phyloP scores from a whole-genome alignment of 1,140 invertebrate species.

The Diplogasteroides magnus region DNA sequence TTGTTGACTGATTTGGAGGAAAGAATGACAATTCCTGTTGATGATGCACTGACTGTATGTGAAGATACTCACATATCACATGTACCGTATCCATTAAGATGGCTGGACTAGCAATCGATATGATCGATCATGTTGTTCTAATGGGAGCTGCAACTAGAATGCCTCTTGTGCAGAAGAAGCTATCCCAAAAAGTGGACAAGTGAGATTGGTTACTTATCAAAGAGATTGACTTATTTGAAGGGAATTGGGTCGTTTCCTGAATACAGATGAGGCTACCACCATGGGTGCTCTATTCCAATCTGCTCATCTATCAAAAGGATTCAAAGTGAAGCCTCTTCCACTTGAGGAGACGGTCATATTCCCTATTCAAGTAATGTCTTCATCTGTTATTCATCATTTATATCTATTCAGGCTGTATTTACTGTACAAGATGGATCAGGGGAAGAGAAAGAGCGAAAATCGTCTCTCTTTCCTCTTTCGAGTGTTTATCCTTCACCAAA shows the following conservation, averaged over 20 bases:
- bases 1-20: slow-evolving; percentile 78
- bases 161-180: slow-evolving; percentile 79
- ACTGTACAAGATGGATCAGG: neutral
- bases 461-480: slow-evolving; percentile 1
- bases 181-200: slow-evolving; percentile 56
- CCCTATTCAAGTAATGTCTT: slow-evolving; percentile 75
- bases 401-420: neutral
- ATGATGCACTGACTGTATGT: slow-evolving; percentile 70
- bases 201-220: neutral
- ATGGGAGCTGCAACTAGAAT: slow-evolving; percentile 88
- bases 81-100: slow-evolving; percentile 44
- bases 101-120: slow-evolving; percentile 66
- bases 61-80: too few species aligned
- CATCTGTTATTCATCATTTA: slow-evolving; percentile 14
- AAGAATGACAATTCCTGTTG: slow-evolving; percentile 72
- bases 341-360: slow-evolving; percentile 87
- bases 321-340: slow-evolving; percentile 84
- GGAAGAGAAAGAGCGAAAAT: neutral
- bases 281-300: slow-evolving; percentile 86
- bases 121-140: slow-evolving; percentile 70
- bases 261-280: slow-evolving; percentile 93
- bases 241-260: slow-evolving; percentile 87
- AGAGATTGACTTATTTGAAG: slow-evolving; percentile 29
- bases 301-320: slow-evolving; percentile 84
- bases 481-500: slow-evolving; percentile 6